These are phyloP conservation scores for Petrocephalus microphthalmus DNA, from an alignment of 2,113 vertebrate species.

Conservation along the genomic window DNA sequence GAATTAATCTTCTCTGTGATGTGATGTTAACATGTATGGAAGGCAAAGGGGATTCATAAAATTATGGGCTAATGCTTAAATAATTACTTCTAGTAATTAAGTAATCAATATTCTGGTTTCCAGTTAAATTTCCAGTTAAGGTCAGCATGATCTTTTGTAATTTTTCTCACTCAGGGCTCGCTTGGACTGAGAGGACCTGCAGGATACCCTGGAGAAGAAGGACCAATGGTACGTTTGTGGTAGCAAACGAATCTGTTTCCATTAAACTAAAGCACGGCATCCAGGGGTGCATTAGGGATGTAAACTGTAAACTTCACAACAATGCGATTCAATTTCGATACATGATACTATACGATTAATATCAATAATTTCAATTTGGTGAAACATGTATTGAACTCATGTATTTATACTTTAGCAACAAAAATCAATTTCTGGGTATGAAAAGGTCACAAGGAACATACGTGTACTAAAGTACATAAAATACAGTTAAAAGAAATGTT, in stretches of 20 bases:
- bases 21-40: background rate
- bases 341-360: background rate
- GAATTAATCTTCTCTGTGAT: background rate
- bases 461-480: background rate
- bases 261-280: background rate
- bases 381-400: too few relatives aligned
- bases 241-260: background rate
- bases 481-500: too few relatives aligned
- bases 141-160: background rate
- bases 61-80: background rate
- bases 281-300: background rate
- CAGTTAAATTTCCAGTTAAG: background rate
- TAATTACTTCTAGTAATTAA: background rate
- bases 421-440: background rate
- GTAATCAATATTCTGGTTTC: background rate
- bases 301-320: background rate
- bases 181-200: conserved; percentile 56
- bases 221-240: conserved; percentile 61
- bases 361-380: background rate
- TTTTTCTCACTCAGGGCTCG: conserved; percentile 56
- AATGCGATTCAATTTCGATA: background rate
- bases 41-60: background rate
- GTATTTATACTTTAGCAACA: background rate
- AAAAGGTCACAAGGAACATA: background rate
- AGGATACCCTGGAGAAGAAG: conserved; percentile 78